A percentile compares a stretch with the other conserved stretches of the same genome.
phyloP scores from a whole-genome alignment of 2,888 invertebrate species.

The Lepidocyrtoides sp. region DNA sequence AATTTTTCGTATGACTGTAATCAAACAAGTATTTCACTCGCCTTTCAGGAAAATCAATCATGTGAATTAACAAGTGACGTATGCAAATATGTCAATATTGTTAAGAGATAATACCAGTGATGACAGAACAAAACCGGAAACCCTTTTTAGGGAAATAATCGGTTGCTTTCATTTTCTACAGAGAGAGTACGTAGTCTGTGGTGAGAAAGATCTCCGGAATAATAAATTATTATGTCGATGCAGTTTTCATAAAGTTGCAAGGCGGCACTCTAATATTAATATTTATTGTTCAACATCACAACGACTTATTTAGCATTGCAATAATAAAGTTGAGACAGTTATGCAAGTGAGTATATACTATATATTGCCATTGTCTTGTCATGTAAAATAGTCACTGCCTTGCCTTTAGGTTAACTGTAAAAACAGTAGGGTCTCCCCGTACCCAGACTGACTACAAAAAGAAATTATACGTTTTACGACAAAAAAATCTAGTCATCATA shows the following conservation, averaged over 20 bases:
- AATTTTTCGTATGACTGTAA: background rate
- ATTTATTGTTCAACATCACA: slow-evolving; percentile 28
- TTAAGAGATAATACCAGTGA: slow-evolving; percentile 1
- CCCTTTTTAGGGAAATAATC: background rate
- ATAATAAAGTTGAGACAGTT: background rate
- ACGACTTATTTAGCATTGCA: background rate
- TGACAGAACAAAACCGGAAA: background rate
- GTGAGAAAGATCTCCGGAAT: background rate
- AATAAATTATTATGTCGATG: background rate
- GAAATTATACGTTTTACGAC: background rate
- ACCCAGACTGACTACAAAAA: background rate
- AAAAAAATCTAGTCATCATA: background rate
- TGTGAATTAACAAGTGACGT: background rate
- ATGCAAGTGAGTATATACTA: too few species aligned
- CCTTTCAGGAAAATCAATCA: slow-evolving; percentile 19
- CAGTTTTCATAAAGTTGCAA: background rate
- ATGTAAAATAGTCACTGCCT: slow-evolving; percentile 29
- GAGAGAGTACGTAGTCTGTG: background rate
- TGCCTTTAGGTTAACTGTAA: background rate
- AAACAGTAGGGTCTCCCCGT: background rate
- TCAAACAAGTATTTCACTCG: background rate
- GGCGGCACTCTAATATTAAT: slow-evolving; percentile 3
- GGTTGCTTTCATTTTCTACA: background rate
- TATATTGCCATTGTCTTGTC: background rate
- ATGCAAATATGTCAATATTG: slow-evolving; percentile 22